Evolutionary conservation across 2,113 vertebrate species (phyloP), one percentile per base, ranked within the genome.

Genomic region (Plestiodon gilberti): DNA sequence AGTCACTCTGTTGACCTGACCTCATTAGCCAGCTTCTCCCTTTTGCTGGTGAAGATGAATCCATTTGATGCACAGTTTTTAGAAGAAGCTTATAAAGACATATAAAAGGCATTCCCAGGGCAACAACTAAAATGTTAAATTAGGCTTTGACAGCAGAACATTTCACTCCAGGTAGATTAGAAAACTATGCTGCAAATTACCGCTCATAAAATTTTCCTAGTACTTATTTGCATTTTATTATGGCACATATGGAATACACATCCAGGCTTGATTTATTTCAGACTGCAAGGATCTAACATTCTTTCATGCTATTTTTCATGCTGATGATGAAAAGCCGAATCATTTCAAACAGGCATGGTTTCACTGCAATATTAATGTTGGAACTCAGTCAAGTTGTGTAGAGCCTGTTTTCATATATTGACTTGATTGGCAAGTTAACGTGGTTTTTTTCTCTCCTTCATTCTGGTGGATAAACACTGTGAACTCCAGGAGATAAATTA

Each of bases 1-100:
- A 88, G 74, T 91, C 57, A 18, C 84, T 91, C 90, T 89, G 87
- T 90, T 94, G 73, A 84, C 80, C 57, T 93, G 88, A 91, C 52
- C 73, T 71, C 67, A 77, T 91, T 74, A 86, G 85, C 43, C 82
- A 57, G 80, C 30, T 91, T 87, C 43, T 82, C 2, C 55, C 73
- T 82, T 85, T 82, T 85, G 15, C 82, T 86, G 28, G 1, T 71
- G 64, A 74, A 90, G 59, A 83, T 83, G 4, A 89, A 91, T 85
- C 52, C 22, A 30, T 89, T 82, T 70, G 22, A 87, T 55, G 13
- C 65, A 82, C 23, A 90, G 75, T 85, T 89, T 84, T 77, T 25
- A 73, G 78, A 89, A 15, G 69, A 30, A 76, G 52, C 78, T 92
- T 89, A 76, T 28, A 13, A 73, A 73, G 67, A 17, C 28, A 64